A percentile compares a stretch with the other conserved stretches of the same genome.
Conservation (phyloP, 1,140 invertebrate species). For the Drosophila simulans region DNA sequence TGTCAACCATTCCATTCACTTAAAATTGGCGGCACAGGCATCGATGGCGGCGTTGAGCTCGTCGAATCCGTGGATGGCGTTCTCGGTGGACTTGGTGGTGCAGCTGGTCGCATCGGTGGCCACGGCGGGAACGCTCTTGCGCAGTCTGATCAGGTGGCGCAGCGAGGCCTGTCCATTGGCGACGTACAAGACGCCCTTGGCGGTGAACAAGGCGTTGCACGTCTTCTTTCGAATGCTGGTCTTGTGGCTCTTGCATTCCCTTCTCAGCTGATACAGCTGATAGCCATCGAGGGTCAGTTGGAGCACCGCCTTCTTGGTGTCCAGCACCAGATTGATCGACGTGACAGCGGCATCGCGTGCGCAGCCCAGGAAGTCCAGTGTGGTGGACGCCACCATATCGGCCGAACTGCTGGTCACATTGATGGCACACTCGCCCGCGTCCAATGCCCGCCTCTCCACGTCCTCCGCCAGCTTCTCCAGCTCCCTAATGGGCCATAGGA, state of each 20-base stretch:
- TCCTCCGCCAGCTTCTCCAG: conserved; percentile 38
- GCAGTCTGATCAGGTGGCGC: conserved; percentile 33
- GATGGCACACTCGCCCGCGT: conserved; percentile 40
- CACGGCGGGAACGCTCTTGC: conserved; percentile 46
- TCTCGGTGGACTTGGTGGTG: conserved; percentile 38
- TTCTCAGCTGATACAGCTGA: neutral
- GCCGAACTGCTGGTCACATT: conserved; percentile 10
- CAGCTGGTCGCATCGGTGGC: conserved; percentile 49
- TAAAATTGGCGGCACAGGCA: conserved; percentile 20
- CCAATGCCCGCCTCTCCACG: conserved; percentile 40
- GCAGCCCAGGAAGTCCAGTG: conserved; percentile 38
- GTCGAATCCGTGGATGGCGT: conserved; percentile 31
- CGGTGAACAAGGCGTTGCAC: neutral
- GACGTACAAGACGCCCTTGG: conserved; percentile 2
- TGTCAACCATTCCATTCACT: neutral
- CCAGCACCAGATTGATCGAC: conserved; percentile 23
- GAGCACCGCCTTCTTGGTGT: conserved; percentile 39
- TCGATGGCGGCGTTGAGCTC: conserved; percentile 39
- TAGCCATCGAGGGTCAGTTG: conserved; percentile 52
- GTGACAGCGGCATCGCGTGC: conserved; percentile 38
- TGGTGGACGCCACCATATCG: conserved; percentile 17
- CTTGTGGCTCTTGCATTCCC: neutral
- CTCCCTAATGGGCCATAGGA: conserved; percentile 47
- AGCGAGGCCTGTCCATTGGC: conserved; percentile 31
- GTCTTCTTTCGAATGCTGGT: accelerated